Conservation (phyloP, 2,113 vertebrate genomes). For the Tinamus guttatus region DNA sequence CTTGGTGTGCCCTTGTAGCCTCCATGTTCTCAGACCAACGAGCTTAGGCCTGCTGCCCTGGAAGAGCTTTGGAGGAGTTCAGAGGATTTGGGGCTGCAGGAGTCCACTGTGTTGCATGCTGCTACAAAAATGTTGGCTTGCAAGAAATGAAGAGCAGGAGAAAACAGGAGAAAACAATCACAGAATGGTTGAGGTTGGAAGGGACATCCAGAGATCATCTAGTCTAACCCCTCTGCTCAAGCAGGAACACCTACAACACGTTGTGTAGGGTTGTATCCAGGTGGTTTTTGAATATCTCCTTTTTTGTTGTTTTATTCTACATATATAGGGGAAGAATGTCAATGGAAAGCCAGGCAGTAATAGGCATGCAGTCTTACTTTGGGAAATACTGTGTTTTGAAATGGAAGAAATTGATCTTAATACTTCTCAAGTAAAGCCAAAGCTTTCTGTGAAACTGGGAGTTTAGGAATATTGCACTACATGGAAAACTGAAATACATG, state of each 20-base stretch:
- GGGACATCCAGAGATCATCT: too few species aligned
- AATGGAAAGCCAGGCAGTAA: background rate
- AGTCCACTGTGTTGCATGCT: background rate
- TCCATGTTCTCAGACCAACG: accelerated
- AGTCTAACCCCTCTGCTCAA: too few species aligned
- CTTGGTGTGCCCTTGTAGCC: background rate
- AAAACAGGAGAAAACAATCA: background rate
- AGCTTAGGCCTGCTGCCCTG: background rate
- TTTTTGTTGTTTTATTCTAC: too few species aligned
- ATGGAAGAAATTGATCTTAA: background rate
- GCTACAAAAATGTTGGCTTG: background rate
- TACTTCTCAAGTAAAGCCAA: background rate
- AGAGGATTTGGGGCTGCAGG: background rate
- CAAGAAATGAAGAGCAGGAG: background rate
- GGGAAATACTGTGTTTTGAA: background rate
- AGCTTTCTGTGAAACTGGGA: background rate
- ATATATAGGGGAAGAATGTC: too few species aligned
- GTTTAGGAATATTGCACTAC: background rate
- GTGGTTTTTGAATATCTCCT: too few species aligned
- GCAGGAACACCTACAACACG: too few species aligned
- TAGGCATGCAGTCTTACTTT: background rate
- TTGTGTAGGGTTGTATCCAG: too few species aligned
- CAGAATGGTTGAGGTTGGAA: too few species aligned
- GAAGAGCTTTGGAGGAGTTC: background rate
- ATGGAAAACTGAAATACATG: background rate